Conservation (phyloP, 2,888 invertebrate genomes). For the Metellina segmentata region DNA sequence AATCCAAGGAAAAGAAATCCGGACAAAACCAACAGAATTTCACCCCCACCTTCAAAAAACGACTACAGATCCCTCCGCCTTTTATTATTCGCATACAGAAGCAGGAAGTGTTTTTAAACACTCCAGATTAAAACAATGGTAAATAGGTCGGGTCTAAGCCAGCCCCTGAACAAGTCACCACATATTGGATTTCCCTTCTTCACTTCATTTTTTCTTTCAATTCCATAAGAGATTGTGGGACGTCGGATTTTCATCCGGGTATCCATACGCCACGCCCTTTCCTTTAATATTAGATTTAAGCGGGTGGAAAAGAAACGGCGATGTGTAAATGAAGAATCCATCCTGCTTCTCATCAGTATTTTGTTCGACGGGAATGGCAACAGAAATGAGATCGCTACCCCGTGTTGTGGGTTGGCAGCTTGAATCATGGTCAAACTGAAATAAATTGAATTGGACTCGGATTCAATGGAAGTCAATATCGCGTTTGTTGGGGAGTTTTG, state of each 20-base stretch:
- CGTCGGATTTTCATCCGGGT: not conserved
- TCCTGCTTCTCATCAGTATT: slow-evolving; percentile 40
- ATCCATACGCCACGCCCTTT: not conserved
- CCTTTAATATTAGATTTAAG: slow-evolving; percentile 33
- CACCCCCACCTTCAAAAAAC: too few species aligned
- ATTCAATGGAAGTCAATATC: not conserved
- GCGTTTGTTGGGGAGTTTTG: slow-evolving; percentile 18
- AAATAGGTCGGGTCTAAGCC: not conserved
- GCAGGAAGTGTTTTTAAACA: not conserved
- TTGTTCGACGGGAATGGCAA: slow-evolving; percentile 16
- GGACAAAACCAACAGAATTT: too few species aligned
- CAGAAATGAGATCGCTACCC: slow-evolving; percentile 15
- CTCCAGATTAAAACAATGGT: slow-evolving; percentile 16
- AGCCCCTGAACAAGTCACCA: slow-evolving; percentile 36
- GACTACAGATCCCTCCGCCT: not conserved
- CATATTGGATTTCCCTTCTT: slow-evolving; percentile 44
- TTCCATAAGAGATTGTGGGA: not conserved
- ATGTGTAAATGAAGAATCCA: slow-evolving; percentile 35
- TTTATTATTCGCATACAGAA: not conserved
- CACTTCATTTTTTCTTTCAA: slow-evolving; percentile 2
- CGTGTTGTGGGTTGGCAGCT: not conserved
- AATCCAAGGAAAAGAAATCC: too few species aligned
- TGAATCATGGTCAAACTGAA: not conserved
- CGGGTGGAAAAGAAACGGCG: not conserved
- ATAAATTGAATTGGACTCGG: slow-evolving; percentile 31